Base-by-base conservation (phyloP, 2,888 invertebrate genomes). In the Chrysotoxum bicinctum region DNA sequence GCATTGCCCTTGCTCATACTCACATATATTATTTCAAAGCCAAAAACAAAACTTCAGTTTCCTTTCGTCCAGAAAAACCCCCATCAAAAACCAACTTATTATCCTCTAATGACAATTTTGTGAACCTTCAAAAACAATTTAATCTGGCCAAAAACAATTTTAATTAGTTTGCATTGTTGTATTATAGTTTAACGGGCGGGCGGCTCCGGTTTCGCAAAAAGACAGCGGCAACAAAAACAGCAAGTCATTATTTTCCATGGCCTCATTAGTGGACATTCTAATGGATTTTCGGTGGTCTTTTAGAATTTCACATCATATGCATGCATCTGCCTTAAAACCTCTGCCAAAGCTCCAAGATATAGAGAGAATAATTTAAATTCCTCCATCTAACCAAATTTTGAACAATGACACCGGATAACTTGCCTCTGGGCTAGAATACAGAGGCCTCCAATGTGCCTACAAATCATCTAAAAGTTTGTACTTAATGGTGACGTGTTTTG, bases 151-250 rank as follows among this genome's bases (percentile, higher is more conserved):
- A 84, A 79, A 84, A 79, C 74, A 75, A 79, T 84, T 84, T 84
- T 84, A 84, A 84, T 84, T 84, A 84, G 83, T 84, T 84, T 84
- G 83, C 79, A 75, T 79, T 75, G 83, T 70, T 75, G 32, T 48
- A 7, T 56, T n/a, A 32, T 35, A 48, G 43, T 45, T 19, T 45
- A 56, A n/a, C n/a, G n/a, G n/a, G n/a, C 62, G 54, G 16, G 3
- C 35, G 69, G 69, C 74, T 69, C 78, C 56, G 56, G 74, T 78
- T 62, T 64, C 78, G 30, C 37, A 30, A 35, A 37, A 56, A 12
- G 62, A n/a, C n/a, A 16, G 23, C 9, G 32, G 19, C 52, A 52
- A 9, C n/a, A 54, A 32, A n/a, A 30, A 58, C 35, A 35, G 69
- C 73, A 45, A 64, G 64, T 66, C 79, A 79, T 84, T 84, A 84